Percentiles rank a stretch among this genome's conserved stretches.
Evolutionary conservation across 2,888 invertebrate genomes (phyloP).

Genomic region (Hypsopygia costalis): DNA sequence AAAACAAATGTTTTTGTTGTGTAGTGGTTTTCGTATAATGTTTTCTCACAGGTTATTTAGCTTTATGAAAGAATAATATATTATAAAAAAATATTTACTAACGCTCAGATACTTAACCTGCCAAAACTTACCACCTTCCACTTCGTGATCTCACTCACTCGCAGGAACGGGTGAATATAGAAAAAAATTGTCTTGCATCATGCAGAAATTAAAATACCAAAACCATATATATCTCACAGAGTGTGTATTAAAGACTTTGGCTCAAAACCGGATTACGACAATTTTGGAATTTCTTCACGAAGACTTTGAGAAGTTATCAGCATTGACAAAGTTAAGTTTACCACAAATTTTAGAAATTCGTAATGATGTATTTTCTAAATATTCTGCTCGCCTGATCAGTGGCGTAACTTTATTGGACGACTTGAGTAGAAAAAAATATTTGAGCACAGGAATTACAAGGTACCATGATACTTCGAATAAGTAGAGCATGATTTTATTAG

Average conservation of each 20-base stretch:
- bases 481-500: too few species aligned
- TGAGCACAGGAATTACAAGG: slow-evolving; percentile 75
- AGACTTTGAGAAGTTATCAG: slow-evolving; percentile 74
- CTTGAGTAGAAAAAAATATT: slow-evolving; percentile 40
- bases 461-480: slow-evolving; percentile 40
- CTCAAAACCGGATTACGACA: slow-evolving; percentile 74
- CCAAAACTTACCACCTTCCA: too few species aligned
- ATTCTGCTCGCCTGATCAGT: slow-evolving; percentile 59
- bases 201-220: slow-evolving; percentile 46
- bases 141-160: too few species aligned
- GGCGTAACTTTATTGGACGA: slow-evolving; percentile 43
- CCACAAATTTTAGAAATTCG: slow-evolving; percentile 62
- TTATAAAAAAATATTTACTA: too few species aligned
- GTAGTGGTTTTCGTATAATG: too few species aligned
- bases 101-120: too few species aligned
- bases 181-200: slow-evolving; percentile 19
- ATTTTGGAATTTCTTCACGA: slow-evolving; percentile 80
- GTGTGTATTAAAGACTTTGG: slow-evolving; percentile 59
- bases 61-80: too few species aligned
- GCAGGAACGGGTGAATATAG: too few species aligned
- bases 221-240: slow-evolving; percentile 51
- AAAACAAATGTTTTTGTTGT: too few species aligned
- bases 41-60: too few species aligned
- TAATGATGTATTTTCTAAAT: slow-evolving; percentile 69
- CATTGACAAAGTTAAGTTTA: slow-evolving; percentile 65